These are phyloP conservation scores for Macaca mulatta DNA, from an alignment of 2,113 vertebrate species.

Conservation along the genomic window DNA sequence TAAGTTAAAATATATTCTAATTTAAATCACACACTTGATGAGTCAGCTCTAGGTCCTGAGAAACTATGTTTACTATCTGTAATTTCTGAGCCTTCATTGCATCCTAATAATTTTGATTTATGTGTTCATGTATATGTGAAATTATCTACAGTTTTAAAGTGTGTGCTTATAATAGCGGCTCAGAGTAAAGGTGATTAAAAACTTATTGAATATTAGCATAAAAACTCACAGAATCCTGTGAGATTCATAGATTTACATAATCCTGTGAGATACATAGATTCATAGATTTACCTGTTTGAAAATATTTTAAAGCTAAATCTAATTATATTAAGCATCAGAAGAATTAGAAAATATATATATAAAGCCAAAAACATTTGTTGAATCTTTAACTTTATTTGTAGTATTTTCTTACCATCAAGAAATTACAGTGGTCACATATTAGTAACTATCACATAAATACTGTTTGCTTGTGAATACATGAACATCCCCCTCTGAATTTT, in stretches of 20 bases:
- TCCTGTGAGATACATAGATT: background rate
- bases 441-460: background rate
- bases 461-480: background rate
- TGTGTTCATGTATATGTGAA: background rate
- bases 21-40: background rate
- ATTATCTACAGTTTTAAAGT: constrained; percentile 41
- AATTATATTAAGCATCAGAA: constrained; percentile 41
- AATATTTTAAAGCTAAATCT: background rate
- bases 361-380: background rate
- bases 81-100: background rate
- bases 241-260: background rate
- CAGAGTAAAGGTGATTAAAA: background rate
- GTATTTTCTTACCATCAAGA: background rate
- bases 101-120: background rate
- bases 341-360: background rate
- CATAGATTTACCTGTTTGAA: background rate
- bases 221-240: background rate
- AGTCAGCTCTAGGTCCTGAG: background rate
- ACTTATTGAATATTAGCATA: background rate
- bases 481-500: background rate
- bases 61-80: background rate
- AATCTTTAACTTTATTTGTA: background rate
- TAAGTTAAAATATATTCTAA: background rate
- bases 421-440: background rate
- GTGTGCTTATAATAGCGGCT: constrained; percentile 24